Evolutionary conservation across 2,888 invertebrate genomes (phyloP), one percentile per base, ranked within the genome.

Genomic region (Scotopteryx bipunctaria): DNA sequence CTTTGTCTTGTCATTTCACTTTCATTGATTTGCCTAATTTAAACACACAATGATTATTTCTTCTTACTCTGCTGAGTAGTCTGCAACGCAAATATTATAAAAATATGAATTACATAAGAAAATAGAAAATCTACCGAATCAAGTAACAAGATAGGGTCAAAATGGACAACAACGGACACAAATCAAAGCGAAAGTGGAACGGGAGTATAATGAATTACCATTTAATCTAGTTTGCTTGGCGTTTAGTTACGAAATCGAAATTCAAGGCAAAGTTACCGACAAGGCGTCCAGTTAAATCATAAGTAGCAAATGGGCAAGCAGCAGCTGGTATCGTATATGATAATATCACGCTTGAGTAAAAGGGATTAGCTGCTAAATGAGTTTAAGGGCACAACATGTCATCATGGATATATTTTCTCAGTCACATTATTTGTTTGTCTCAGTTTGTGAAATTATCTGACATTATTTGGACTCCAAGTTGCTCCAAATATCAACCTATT

Each of bases 121-220:
- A 23, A 6, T 25, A 27, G 27, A 27, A 27, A 27, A 27, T 11
- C 23, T 23, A 23, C n/a, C 8, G n/a, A 23, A 27, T 27, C 11
- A 27, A 27, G 27, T 8, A 27, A 27, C 27, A 32, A 32, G 32
- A 32, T 15, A 32, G n/a, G 15, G 32, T 32, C 32, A 15, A 15
- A 32, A 8, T 15, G 32, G 32, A 15, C 15, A n/a, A 15, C 15
- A n/a, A n/a, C 23, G 15, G 14, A 5, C 19, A 35, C 5, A 25
- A 35, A 19, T 54, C 55, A 42, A 65, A 68, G 71, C 69, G 79
- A 80, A 75, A 80, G 76, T 77, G 73, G 67, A 79, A 72, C 73
- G 76, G 72, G 72, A 73, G 75, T 78, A 83, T 76, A 81, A 79
- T 81, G n/a, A n/a, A n/a, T n/a, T 78, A 78, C 78, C 81, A 83